Evolutionary conservation across 2,113 vertebrate species (phyloP), one percentile per base, ranked within the genome.

Genomic region (Ptilorrhoa leucosticta): DNA sequence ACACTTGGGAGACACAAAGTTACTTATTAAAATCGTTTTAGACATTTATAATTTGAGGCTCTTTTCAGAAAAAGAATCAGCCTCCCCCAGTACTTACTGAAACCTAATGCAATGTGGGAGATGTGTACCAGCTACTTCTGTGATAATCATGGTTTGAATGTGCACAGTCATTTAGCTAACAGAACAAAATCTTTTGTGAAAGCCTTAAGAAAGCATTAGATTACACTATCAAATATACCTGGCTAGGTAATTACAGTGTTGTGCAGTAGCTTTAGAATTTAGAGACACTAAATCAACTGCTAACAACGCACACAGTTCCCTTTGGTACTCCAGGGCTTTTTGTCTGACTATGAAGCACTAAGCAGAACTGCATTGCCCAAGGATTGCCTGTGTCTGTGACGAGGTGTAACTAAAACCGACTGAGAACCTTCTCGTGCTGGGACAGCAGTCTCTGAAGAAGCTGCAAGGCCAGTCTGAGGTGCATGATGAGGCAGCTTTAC

Each of bases 151-250:
- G 13, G 70, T 57, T 77, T 54, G 73, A 90, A 85, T 31, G 58
- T 44, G 76, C 47, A 33, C n/a, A 77, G 45, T 50, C 69, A 54
- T 91, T 83, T 16, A 91, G 57, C 75, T 90, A 92, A 83, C 37
- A 42, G 77, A 89, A 57, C 57, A 80, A 85, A 89, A 87, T 61
- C 69, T 69, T 94, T 39, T 4, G 6, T 2, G 20, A 93, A 76
- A 93, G 50, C 50, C 71, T 93, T 77, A 90, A 94, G 89, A 92
- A 95, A 87, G 90, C 68, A 77, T 51, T 63, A 0, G 9, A 88
- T 93, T 92, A 90, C 53, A 53, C 58, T n/a, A 71, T 56, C 63
- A 95, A 83, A 89, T 50, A 54, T 31, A 94, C 89, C 84, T 82
- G 82, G 82, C 77, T 73, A 65, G 53, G 63, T 83, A 96, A 96